phyloP scores from a whole-genome alignment of 2,888 invertebrate genomes.

The Notodonta ziczac region DNA sequence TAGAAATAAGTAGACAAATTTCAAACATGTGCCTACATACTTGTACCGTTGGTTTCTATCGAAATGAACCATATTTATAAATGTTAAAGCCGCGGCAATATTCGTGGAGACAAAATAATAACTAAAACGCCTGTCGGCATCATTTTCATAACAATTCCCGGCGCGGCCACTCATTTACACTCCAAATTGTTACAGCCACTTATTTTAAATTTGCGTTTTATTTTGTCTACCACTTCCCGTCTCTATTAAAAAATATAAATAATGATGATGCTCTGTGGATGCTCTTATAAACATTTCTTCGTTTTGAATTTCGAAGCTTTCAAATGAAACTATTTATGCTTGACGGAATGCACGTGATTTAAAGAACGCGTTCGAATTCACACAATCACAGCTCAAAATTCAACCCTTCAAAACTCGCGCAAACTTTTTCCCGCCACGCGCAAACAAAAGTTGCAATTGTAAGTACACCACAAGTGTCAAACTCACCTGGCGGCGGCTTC shows the following conservation, averaged over 20 bases:
- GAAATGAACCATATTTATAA: too few species aligned
- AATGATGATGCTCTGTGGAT: not conserved
- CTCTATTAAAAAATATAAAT: slow-evolving; percentile 11
- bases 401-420: slow-evolving; percentile 13
- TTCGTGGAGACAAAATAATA: not conserved
- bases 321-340: too few species aligned
- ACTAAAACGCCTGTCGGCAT: slow-evolving; percentile 11
- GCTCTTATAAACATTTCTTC: too few species aligned
- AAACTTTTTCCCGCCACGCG: slow-evolving; percentile 52
- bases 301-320: too few species aligned
- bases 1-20: not conserved
- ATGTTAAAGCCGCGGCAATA: too few species aligned
- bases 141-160: slow-evolving; percentile 15
- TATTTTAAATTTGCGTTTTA: slow-evolving; percentile 21
- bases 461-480: slow-evolving; percentile 29
- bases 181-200: slow-evolving; percentile 14
- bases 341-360: too few species aligned
- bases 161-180: slow-evolving; percentile 9
- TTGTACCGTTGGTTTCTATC: not conserved
- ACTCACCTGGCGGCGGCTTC: slow-evolving; percentile 67
- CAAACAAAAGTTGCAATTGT: slow-evolving; percentile 38
- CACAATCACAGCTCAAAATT: not conserved
- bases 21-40: not conserved
- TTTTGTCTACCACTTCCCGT: slow-evolving; percentile 30
- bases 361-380: too few species aligned